A percentile compares a stretch with the other conserved stretches of the same genome.
phyloP scores from a whole-genome alignment of 2,888 invertebrate species.

The Lingula anatina region DNA sequence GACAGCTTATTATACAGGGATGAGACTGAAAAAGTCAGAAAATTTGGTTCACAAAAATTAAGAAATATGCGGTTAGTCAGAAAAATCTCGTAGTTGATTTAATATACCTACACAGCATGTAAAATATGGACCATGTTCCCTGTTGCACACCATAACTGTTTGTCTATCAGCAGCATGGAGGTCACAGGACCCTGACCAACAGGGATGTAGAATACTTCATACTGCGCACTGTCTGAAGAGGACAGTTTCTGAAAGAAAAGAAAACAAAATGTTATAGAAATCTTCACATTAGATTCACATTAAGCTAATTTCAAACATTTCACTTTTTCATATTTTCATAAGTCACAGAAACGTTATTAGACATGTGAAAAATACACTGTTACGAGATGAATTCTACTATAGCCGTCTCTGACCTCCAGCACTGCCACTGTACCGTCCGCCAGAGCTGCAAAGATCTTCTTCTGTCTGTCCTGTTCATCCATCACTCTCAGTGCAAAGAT shows the following conservation, averaged over 20 bases:
- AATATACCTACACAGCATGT: slow-evolving; percentile 52
- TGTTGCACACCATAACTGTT: slow-evolving; percentile 54
- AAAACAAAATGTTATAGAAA: not conserved
- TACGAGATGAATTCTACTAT: slow-evolving; percentile 3
- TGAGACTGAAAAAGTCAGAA: too few relatives aligned
- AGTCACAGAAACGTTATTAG: not conserved
- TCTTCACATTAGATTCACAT: not conserved
- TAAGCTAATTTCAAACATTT: not conserved
- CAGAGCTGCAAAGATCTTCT: slow-evolving; percentile 53
- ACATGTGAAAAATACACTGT: slow-evolving; percentile 1
- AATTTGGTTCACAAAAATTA: too few relatives aligned
- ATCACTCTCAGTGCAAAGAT: slow-evolving; percentile 51
- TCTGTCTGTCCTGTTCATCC: slow-evolving; percentile 31
- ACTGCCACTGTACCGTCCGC: slow-evolving; percentile 57
- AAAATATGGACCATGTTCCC: slow-evolving; percentile 55
- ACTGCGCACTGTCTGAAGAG: slow-evolving; percentile 28
- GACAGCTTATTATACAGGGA: too few relatives aligned
- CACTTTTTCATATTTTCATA: not conserved
- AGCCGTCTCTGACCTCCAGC: slow-evolving; percentile 46
- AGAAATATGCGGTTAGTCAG: too few relatives aligned
- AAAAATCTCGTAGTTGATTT: too few relatives aligned
- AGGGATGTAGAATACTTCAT: slow-evolving; percentile 55
- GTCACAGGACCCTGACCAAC: slow-evolving; percentile 55
- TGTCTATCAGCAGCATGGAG: slow-evolving; percentile 46
- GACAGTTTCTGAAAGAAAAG: slow-evolving; percentile 22